Evolutionary conservation across 2,113 vertebrate species (phyloP).

Genomic region (Xiphias gladius): DNA sequence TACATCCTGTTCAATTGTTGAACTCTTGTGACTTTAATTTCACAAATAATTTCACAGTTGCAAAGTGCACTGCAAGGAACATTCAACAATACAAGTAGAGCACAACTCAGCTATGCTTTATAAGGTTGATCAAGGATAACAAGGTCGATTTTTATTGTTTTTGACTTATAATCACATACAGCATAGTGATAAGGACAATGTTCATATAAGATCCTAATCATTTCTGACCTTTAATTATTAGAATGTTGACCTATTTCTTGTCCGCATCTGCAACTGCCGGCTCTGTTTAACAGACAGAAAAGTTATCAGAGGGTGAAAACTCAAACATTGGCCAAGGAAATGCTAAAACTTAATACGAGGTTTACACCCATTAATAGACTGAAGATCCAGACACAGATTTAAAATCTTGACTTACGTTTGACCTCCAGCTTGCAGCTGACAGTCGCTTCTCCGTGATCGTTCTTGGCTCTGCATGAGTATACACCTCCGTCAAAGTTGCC

Average conservation of each 20-base stretch:
- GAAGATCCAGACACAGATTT: neutral
- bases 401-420: constrained; percentile 87
- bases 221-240: constrained; percentile 75
- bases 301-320: neutral
- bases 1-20: constrained; percentile 5
- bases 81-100: neutral
- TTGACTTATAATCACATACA: neutral
- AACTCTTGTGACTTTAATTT: neutral
- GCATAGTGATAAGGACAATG: neutral
- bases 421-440: constrained; percentile 94
- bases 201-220: neutral
- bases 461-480: constrained; percentile 93
- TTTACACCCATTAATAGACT: neutral
- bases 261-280: constrained; percentile 68
- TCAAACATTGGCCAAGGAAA: neutral
- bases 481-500: constrained; percentile 92
- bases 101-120: neutral
- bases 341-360: too few relatives aligned
- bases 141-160: neutral
- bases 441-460: constrained; percentile 88
- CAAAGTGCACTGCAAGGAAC: neutral
- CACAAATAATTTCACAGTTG: neutral
- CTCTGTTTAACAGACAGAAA: constrained; percentile 73
- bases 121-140: neutral
- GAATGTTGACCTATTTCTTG: constrained; percentile 76